Evolutionary conservation across 1,140 invertebrate species (phyloP).

Genomic region (Drosophila pectinifera): DNA sequence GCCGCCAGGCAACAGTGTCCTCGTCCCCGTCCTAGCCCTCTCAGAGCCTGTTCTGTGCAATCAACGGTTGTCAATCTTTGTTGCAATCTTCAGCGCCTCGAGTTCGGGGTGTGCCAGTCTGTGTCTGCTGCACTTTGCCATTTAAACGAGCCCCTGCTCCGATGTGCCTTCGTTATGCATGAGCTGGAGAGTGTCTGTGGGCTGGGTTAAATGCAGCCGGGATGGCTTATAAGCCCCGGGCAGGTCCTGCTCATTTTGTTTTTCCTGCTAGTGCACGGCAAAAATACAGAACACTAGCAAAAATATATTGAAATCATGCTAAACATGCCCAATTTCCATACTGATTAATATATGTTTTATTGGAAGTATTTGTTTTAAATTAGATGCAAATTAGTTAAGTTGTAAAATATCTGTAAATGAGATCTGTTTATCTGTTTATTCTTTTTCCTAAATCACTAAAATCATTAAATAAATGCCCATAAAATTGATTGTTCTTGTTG

Average conservation of each 20-base stretch:
- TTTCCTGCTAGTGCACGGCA: not conserved
- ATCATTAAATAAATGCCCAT: too few relatives aligned
- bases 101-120: conserved; percentile 32
- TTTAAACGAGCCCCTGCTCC: conserved; percentile 42
- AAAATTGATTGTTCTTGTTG: too few relatives aligned
- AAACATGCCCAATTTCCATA: not conserved
- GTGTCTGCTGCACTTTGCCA: conserved; percentile 53
- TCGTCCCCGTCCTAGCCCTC: conserved; percentile 16
- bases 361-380: not conserved
- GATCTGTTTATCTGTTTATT: too few relatives aligned
- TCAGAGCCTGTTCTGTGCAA: conserved; percentile 55
- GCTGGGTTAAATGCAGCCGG: conserved; percentile 71
- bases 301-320: not conserved
- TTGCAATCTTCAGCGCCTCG: conserved; percentile 70
- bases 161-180: conserved; percentile 65
- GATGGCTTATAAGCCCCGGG: conserved; percentile 64
- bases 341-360: not conserved
- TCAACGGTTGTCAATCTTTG: conserved; percentile 80
- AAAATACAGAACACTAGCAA: not conserved
- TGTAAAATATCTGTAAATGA: not conserved
- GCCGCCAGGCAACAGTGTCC: conserved; percentile 32
- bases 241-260: conserved; percentile 7
- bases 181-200: conserved; percentile 50
- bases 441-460: too few relatives aligned
- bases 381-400: not conserved